Evolutionary conservation across 2,797 vertebrate genomes (phyloP).

Genomic region (Micromesistius poutassou): DNA sequence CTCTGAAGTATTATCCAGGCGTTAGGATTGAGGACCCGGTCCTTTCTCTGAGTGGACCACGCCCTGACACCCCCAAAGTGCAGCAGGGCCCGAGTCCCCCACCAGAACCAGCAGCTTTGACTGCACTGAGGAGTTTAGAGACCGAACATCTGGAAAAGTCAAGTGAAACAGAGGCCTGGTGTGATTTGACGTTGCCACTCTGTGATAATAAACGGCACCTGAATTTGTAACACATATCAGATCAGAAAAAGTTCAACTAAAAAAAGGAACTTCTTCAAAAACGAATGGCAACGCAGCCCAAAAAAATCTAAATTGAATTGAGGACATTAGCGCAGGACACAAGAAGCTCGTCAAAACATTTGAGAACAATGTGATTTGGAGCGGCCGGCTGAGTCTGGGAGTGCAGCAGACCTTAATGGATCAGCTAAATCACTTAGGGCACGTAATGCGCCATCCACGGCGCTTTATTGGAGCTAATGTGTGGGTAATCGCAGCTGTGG

Average conservation of each 20-base stretch:
- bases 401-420: constrained; percentile 70
- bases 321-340: constrained; percentile 36
- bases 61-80: constrained; percentile 12
- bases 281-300: background rate
- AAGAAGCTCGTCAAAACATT: constrained; percentile 64
- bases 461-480: constrained; percentile 72
- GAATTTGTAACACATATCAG: background rate
- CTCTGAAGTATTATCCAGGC: background rate
- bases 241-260: background rate
- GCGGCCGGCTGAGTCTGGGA: constrained; percentile 42
- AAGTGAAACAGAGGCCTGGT: background rate
- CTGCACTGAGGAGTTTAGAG: constrained; percentile 15
- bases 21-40: background rate
- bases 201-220: background rate
- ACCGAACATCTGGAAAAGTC: background rate
- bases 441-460: constrained; percentile 68
- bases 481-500: constrained; percentile 73
- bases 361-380: constrained; percentile 50
- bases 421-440: constrained; percentile 72
- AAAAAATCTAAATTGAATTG: constrained; percentile 14
- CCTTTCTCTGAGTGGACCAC: background rate
- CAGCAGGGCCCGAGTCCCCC: constrained; percentile 5
- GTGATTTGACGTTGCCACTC: background rate
- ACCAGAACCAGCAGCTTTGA: constrained; percentile 5
- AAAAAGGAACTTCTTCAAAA: background rate